Percentiles rank a stretch among this genome's conserved stretches.
Conservation (phyloP, 2,888 invertebrate genomes). For the Syrphus vitripennis region DNA sequence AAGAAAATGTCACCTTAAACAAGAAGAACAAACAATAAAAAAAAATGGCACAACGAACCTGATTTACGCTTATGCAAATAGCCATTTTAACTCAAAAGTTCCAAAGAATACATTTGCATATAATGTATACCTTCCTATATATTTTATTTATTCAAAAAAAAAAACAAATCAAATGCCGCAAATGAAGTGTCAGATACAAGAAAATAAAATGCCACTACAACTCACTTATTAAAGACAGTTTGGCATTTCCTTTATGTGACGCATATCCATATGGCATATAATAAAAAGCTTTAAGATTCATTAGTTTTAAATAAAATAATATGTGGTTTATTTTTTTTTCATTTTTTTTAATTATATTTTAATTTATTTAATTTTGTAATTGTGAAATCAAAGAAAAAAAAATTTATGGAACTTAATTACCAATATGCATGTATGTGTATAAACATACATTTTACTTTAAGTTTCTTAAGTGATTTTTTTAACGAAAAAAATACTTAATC, state of each 20-base stretch:
- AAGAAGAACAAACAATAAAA: background rate
- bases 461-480: too few relatives aligned
- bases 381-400: too few relatives aligned
- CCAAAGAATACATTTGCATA: background rate
- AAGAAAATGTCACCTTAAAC: background rate
- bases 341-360: background rate
- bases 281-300: background rate
- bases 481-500: too few relatives aligned
- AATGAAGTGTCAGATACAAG: background rate
- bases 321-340: background rate
- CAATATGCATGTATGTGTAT: too few relatives aligned
- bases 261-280: background rate
- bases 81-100: background rate
- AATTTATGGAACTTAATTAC: too few relatives aligned
- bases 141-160: background rate
- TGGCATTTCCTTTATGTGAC: constrained; percentile 15
- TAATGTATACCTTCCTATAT: background rate
- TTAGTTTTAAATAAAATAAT: background rate
- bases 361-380: background rate
- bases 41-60: constrained; percentile 7
- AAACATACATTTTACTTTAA: too few relatives aligned
- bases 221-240: background rate
- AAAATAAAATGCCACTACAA: background rate
- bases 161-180: background rate
- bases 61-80: constrained; percentile 6